These are phyloP conservation scores for Musca vetustissima DNA, from an alignment of 1,140 invertebrate genomes.

Conservation along the genomic window DNA sequence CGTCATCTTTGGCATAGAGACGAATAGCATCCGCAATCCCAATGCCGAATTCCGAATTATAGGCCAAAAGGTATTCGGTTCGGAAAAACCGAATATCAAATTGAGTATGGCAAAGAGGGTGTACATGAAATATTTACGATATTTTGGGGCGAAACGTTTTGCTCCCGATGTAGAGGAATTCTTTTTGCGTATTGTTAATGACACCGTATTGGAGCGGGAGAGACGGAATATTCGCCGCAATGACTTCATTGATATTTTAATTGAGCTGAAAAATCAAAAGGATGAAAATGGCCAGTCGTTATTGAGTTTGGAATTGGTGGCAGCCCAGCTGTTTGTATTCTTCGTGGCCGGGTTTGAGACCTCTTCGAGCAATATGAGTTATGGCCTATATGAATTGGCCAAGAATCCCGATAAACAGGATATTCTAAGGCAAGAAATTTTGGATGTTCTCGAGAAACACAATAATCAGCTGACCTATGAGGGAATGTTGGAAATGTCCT, in stretches of 20 bases:
- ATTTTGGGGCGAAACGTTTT: constrained; percentile 64
- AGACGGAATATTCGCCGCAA: constrained; percentile 51
- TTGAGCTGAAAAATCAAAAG: constrained; percentile 55
- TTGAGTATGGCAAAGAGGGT: constrained; percentile 55
- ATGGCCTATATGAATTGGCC: constrained; percentile 58
- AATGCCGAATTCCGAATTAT: constrained; percentile 58
- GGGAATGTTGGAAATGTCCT: constrained; percentile 47
- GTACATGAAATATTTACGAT: constrained; percentile 61
- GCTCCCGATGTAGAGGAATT: constrained; percentile 59
- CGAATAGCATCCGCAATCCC: constrained; percentile 55
- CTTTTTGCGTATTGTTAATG: constrained; percentile 51
- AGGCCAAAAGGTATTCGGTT: constrained; percentile 60
- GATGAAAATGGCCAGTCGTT: neutral
- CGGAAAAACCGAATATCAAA: constrained; percentile 56
- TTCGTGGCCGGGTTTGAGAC: constrained; percentile 65
- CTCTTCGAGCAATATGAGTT: constrained; percentile 59
- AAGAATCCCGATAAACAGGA: constrained; percentile 59
- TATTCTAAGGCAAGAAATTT: constrained; percentile 54
- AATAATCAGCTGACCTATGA: constrained; percentile 45
- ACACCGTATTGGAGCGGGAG: constrained; percentile 54
- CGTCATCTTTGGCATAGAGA: constrained; percentile 59
- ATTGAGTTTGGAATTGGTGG: constrained; percentile 32
- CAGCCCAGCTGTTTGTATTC: constrained; percentile 58
- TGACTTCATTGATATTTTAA: constrained; percentile 61
- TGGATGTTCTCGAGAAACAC: constrained; percentile 55